Evolutionary conservation across 2,888 invertebrate genomes (phyloP).

Genomic region (Theodoxus fluviatilis): DNA sequence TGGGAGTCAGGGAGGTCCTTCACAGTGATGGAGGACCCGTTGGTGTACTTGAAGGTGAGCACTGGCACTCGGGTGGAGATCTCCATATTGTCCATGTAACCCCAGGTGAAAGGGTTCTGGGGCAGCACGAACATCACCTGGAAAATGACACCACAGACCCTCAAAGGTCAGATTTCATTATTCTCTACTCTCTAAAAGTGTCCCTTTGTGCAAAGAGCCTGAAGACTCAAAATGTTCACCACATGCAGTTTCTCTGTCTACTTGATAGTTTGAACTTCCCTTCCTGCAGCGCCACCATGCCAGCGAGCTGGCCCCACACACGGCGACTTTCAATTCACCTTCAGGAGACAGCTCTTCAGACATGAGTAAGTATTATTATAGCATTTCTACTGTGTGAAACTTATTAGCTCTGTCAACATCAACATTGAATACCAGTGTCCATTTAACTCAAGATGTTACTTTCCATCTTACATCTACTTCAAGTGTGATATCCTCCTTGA

Average conservation of each 20-base stretch:
- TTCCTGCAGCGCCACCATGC: neutral
- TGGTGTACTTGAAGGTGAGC: slow-evolving; percentile 39
- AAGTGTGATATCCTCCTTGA: no score
- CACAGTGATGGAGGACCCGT: slow-evolving; percentile 39
- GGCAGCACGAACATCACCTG: slow-evolving; percentile 37
- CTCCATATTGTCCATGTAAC: slow-evolving; percentile 26
- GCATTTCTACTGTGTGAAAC: no score
- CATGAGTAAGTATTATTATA: no score
- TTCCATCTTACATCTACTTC: neutral
- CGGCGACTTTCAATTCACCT: no score
- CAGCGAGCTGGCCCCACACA: neutral
- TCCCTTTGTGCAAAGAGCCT: neutral
- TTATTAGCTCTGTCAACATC: no score
- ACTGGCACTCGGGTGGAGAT: slow-evolving; percentile 38
- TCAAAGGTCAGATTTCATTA: neutral
- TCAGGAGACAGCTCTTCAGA: no score
- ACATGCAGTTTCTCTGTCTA: no score
- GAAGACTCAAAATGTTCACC: no score
- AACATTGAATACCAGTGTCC: no score
- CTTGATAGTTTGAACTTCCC: neutral
- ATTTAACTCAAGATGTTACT: no score
- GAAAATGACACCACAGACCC: slow-evolving; percentile 25
- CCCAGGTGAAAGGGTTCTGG: slow-evolving; percentile 42
- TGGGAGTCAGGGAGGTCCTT: slow-evolving; percentile 31
- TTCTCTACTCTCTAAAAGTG: neutral